Evolutionary conservation across 2,888 invertebrate genomes (phyloP), one percentile per base, ranked within the genome.

Genomic region (Sarcophaga rosellei): DNA sequence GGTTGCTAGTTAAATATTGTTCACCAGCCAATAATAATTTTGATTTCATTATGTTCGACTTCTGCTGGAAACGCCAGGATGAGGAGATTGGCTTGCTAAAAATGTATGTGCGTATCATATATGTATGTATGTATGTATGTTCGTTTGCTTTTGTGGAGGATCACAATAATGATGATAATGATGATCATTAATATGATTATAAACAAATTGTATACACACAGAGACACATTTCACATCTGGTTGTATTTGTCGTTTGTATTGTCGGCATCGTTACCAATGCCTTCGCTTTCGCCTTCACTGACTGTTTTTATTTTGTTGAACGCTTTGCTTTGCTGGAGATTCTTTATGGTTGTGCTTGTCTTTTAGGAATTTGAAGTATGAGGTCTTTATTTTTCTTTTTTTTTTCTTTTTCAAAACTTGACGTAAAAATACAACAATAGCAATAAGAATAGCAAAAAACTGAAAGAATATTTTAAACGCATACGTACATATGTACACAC

Each of bases 331-430:
- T 81, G 68, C 74, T 81, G 62, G 62, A 81, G 68, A 74, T 74
- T 81, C 59, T 81, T 74, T 62, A 73, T 74, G 47, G 21, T 74
- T 74, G 59, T 74, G 73, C 47, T 61, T 81, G 80, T 53, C 73
- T 66, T 74, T 74, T 35, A 68, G 74, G 81, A 81, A 81, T 81
- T 74, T 57, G 45, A 80, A 74, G 81, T 81, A 80, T 81, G 81
- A 68, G 66, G 68, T 74, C 80, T 80, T 80, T 59, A 25, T 79
- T 73, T 79, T 35, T 35, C 0, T 35, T 35, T 35, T 35, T 35
- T 35, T 35, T 35, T 35, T 35, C 8, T 35, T 2, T 35, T 80
- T 73, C n/a, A 66, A 66, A 79, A 79, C 35, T 63, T 72, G 63
- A 79, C 53, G 44, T 45, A 66, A 66, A 73, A 35, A 73, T 59